Percentiles rank a stretch among this genome's conserved stretches.
These are phyloP conservation scores for Rapana venosa DNA, from an alignment of 2,888 invertebrate species.

Conservation along the genomic window DNA sequence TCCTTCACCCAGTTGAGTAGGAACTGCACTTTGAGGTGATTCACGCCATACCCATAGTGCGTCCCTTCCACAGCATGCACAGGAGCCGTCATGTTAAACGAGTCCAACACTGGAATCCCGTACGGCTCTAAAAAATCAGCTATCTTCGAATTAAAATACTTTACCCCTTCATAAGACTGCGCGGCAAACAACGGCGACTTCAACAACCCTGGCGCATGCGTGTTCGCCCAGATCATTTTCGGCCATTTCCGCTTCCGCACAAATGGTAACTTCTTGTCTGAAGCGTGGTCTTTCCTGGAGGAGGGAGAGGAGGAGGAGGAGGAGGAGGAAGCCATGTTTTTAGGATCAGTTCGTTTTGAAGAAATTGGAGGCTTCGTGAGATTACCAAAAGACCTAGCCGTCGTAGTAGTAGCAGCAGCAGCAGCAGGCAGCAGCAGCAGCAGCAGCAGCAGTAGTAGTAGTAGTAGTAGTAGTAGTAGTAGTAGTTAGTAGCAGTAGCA, in stretches of 20 bases:
- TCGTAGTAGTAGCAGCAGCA: neutral
- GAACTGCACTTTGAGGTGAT: slow-evolving; percentile 39
- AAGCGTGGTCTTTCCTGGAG: neutral
- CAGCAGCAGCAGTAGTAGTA: neutral
- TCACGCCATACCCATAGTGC: slow-evolving; percentile 40
- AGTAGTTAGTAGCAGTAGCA: too few relatives aligned
- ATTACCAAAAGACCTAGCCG: neutral
- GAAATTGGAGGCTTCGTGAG: neutral
- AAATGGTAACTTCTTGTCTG: neutral
- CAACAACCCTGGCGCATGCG: slow-evolving; percentile 37
- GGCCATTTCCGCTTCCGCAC: slow-evolving; percentile 17
- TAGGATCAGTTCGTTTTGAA: neutral
- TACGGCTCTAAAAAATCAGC: neutral
- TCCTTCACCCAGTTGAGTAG: slow-evolving; percentile 37
- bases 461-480: neutral
- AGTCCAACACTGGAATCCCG: slow-evolving; percentile 32
- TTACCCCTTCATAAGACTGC: slow-evolving; percentile 38
- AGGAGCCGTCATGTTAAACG: slow-evolving; percentile 42
- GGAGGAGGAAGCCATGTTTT: neutral
- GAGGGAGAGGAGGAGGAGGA: neutral
- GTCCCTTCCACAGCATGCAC: slow-evolving; percentile 42
- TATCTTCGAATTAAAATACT: slow-evolving; percentile 8
- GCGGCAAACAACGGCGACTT: slow-evolving; percentile 16
- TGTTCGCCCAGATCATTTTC: slow-evolving; percentile 11
- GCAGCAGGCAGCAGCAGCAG: too few relatives aligned